Percentiles rank a stretch among this genome's conserved stretches.
These are phyloP conservation scores for Chitala chitala DNA, from an alignment of 2,113 vertebrate genomes.

Conservation along the genomic window DNA sequence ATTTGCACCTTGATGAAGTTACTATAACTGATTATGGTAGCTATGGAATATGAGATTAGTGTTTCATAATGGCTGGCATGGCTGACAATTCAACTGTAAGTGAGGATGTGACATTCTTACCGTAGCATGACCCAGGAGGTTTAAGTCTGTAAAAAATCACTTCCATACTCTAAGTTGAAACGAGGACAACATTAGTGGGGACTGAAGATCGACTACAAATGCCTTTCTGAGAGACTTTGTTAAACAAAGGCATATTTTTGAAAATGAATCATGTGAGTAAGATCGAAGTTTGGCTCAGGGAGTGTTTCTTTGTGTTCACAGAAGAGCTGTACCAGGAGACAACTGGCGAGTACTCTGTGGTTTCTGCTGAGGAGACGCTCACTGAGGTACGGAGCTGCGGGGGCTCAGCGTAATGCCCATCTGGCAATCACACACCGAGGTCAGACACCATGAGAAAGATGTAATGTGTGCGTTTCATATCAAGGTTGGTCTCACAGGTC, in stretches of 20 bases:
- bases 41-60: conserved; percentile 18
- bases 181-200: background rate
- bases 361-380: conserved; percentile 67
- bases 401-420: background rate
- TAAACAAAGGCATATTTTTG: conserved; percentile 11
- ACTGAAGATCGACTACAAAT: background rate
- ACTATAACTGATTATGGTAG: conserved; percentile 17
- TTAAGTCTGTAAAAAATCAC: conserved; percentile 8
- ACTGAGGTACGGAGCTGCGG: conserved; percentile 64
- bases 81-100: background rate
- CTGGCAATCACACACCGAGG: background rate
- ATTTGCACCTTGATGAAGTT: conserved; percentile 11
- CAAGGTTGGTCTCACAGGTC: too few species aligned
- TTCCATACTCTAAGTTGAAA: background rate
- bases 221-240: background rate
- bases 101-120: conserved; percentile 3
- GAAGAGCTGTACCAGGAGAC: conserved; percentile 72
- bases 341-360: conserved; percentile 62
- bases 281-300: background rate
- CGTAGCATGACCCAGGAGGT: conserved; percentile 28
- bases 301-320: conserved; percentile 41
- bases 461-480: too few species aligned
- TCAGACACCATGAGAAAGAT: background rate
- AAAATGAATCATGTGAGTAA: too few species aligned
- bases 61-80: background rate